A percentile compares a stretch with the other conserved stretches of the same genome.
phyloP scores from a whole-genome alignment of 1,140 invertebrate genomes.

The Manduca sexta region DNA sequence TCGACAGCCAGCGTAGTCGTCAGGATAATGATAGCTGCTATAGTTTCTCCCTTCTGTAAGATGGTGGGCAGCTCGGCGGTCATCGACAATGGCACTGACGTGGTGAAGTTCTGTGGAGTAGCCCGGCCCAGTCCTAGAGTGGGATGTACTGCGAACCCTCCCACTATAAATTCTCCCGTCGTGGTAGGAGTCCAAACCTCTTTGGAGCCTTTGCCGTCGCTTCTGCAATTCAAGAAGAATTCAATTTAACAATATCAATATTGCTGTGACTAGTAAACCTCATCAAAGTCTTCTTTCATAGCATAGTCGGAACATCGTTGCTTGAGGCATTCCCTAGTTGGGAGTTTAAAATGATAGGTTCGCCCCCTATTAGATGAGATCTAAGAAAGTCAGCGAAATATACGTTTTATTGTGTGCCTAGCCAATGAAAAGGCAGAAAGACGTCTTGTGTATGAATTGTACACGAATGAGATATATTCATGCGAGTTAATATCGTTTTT shows the following conservation, averaged over 20 bases:
- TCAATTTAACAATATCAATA: not conserved
- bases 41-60: slow-evolving; percentile 91
- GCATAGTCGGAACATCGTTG: too few relatives aligned
- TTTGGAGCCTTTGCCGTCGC: slow-evolving; percentile 74
- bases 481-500: too few relatives aligned
- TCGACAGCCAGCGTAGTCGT: slow-evolving; percentile 93
- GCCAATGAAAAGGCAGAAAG: too few relatives aligned
- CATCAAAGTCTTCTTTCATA: not conserved
- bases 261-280: too few relatives aligned
- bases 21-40: slow-evolving; percentile 92
- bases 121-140: slow-evolving; percentile 89
- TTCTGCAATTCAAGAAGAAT: slow-evolving; percentile 27
- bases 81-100: slow-evolving; percentile 78
- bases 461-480: too few relatives aligned
- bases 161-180: slow-evolving; percentile 94
- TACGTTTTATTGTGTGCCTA: too few relatives aligned
- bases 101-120: slow-evolving; percentile 81
- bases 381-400: too few relatives aligned
- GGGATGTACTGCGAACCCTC: slow-evolving; percentile 92
- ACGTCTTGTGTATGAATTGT: too few relatives aligned
- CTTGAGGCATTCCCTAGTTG: too few relatives aligned
- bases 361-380: too few relatives aligned
- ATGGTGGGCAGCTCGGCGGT: slow-evolving; percentile 87
- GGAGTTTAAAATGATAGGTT: too few relatives aligned
- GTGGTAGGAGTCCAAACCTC: slow-evolving; percentile 85